Conservation (phyloP, 2,113 vertebrate species). For the Leiothrix lutea region DNA sequence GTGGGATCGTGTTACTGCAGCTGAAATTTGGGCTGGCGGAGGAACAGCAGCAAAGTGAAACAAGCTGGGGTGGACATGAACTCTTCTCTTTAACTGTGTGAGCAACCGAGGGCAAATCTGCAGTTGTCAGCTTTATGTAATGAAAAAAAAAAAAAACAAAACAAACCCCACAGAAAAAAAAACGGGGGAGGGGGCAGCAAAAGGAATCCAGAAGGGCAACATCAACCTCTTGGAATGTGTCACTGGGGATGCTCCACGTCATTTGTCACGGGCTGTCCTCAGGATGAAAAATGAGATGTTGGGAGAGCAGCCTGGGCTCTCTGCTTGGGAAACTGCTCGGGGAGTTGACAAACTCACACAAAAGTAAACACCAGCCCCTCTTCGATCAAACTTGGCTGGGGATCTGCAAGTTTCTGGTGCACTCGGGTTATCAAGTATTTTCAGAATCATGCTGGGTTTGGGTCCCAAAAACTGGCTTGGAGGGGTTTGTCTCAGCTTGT, state of each 20-base stretch:
- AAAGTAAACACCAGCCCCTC: background rate
- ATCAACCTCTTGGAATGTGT: slow-evolving; percentile 19
- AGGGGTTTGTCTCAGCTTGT: background rate
- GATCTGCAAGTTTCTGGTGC: background rate
- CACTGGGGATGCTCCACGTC: background rate
- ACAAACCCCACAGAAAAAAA: too few relatives aligned
- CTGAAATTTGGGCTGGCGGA: slow-evolving; percentile 45
- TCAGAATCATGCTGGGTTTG: fast-evolving
- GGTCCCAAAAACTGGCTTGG: fast-evolving
- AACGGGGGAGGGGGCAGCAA: background rate
- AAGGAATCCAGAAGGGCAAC: slow-evolving; percentile 5
- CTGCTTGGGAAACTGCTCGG: background rate
- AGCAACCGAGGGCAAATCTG: slow-evolving; percentile 18
- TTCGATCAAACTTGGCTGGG: background rate
- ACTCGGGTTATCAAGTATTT: background rate
- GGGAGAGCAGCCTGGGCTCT: background rate
- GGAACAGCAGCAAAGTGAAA: slow-evolving; percentile 60
- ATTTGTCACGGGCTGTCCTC: background rate
- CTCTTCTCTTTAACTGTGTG: slow-evolving; percentile 27
- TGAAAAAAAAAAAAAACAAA: background rate
- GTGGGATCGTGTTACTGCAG: slow-evolving; percentile 60
- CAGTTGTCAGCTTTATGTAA: slow-evolving; percentile 38
- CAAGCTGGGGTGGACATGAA: slow-evolving; percentile 57
- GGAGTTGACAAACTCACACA: background rate
- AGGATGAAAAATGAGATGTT: background rate